phyloP scores from a whole-genome alignment of 2,113 vertebrate species.

The Podarcis muralis region DNA sequence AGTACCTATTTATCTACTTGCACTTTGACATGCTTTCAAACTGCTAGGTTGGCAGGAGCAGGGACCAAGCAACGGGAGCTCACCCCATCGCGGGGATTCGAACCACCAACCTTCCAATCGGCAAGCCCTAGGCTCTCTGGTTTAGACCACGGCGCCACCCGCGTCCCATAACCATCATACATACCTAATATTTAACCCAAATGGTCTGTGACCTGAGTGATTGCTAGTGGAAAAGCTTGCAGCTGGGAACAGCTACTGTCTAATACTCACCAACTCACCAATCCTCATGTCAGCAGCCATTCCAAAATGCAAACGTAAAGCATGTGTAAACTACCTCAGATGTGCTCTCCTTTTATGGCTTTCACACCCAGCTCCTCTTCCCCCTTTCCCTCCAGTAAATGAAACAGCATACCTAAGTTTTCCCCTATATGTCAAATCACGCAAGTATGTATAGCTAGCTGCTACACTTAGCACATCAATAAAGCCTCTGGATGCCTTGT shows the following conservation, averaged over 20 bases:
- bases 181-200: neutral
- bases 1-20: too few species aligned
- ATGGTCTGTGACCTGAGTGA: neutral
- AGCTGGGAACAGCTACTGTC: neutral
- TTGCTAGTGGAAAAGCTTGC: conserved; percentile 20
- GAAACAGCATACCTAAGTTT: conserved; percentile 1
- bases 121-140: too few species aligned
- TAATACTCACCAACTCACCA: conserved; percentile 4
- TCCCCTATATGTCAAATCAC: conserved; percentile 2
- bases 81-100: too few species aligned
- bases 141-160: too few species aligned
- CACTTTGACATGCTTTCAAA: too few species aligned
- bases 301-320: neutral
- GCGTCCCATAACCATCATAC: neutral
- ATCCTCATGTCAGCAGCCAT: neutral
- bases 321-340: neutral
- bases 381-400: neutral
- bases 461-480: neutral
- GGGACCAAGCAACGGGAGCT: too few species aligned
- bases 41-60: too few species aligned
- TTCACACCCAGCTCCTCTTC: neutral
- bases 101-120: too few species aligned
- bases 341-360: conserved; percentile 3
- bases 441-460: neutral
- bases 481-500: neutral